A percentile compares a stretch with the other conserved stretches of the same genome.
These are phyloP conservation scores for Malacoctenus gilli DNA, from an alignment of 2,797 vertebrate genomes.

Conservation along the genomic window DNA sequence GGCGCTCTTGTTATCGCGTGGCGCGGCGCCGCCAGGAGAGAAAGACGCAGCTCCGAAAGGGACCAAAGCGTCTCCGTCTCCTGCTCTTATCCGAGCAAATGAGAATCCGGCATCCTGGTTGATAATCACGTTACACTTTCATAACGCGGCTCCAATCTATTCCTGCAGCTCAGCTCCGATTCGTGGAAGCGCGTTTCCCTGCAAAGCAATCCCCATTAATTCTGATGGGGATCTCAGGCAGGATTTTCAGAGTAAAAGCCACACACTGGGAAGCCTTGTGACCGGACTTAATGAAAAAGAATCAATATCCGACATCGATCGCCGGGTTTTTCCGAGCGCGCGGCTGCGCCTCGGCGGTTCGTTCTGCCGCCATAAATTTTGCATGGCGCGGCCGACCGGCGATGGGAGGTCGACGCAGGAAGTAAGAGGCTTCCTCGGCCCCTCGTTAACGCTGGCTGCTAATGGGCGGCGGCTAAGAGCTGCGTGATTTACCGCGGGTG, in stretches of 20 bases:
- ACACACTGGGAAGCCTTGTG: conserved; percentile 24
- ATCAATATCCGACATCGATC: conserved; percentile 72
- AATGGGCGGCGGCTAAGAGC: conserved; percentile 61
- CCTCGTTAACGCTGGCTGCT: conserved; percentile 59
- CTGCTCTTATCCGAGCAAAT: too few species aligned
- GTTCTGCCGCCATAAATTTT: conserved; percentile 51
- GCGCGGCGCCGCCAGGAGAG: conserved; percentile 21
- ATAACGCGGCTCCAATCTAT: conserved; percentile 24
- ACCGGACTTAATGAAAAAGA: conserved; percentile 62
- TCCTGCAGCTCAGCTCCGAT: conserved; percentile 24
- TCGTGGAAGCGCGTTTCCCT: conserved; percentile 15
- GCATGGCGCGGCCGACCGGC: conserved; percentile 27
- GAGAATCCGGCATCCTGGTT: too few species aligned
- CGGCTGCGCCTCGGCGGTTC: conserved; percentile 18
- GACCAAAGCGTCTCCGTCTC: too few species aligned
- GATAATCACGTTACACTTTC: conserved; percentile 25
- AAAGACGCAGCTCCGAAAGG: background rate
- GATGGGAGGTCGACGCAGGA: conserved; percentile 49
- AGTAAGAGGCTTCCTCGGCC: conserved; percentile 50
- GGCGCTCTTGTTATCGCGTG: conserved; percentile 25
- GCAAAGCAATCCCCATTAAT: conserved; percentile 33
- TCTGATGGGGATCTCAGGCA: conserved; percentile 41
- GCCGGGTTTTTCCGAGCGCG: conserved; percentile 48
- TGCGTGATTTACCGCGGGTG: conserved; percentile 49
- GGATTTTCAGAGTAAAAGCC: conserved; percentile 49